Evolutionary conservation across 2,888 invertebrate genomes (phyloP).

Genomic region (Agrotis ipsilon): DNA sequence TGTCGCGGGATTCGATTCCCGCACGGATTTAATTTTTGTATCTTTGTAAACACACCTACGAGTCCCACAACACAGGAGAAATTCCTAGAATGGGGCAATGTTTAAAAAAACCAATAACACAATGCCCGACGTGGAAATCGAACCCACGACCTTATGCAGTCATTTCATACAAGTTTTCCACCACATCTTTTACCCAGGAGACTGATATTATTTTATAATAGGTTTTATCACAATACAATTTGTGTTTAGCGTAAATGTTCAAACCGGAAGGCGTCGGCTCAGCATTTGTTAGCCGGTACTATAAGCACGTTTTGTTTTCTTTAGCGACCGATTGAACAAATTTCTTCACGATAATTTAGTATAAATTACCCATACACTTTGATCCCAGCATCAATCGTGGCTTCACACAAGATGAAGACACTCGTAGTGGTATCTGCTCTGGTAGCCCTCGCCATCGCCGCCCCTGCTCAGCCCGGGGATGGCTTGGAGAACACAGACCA

Average conservation of each 20-base stretch:
- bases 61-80: too few species aligned
- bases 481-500: constrained; percentile 61
- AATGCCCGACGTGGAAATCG: too few species aligned
- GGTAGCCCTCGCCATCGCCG: constrained; percentile 77
- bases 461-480: constrained; percentile 75
- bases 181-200: constrained; percentile 6
- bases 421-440: constrained; percentile 81
- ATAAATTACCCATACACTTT: constrained; percentile 77
- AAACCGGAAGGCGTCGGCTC: constrained; percentile 71
- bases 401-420: constrained; percentile 83
- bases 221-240: constrained; percentile 35
- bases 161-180: not conserved
- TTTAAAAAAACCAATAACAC: too few species aligned
- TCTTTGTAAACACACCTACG: too few species aligned
- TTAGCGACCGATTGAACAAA: constrained; percentile 54
- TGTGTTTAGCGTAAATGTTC: constrained; percentile 34
- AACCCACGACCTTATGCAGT: too few species aligned
- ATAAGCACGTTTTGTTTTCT: constrained; percentile 81
- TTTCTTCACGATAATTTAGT: constrained; percentile 70
- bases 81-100: too few species aligned
- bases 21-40: too few species aligned
- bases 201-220: constrained; percentile 25
- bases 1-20: too few species aligned
- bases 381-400: constrained; percentile 75
- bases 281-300: constrained; percentile 70